Conservation (phyloP, 2,797 vertebrate genomes). For the Sphenopsis melanotis region DNA sequence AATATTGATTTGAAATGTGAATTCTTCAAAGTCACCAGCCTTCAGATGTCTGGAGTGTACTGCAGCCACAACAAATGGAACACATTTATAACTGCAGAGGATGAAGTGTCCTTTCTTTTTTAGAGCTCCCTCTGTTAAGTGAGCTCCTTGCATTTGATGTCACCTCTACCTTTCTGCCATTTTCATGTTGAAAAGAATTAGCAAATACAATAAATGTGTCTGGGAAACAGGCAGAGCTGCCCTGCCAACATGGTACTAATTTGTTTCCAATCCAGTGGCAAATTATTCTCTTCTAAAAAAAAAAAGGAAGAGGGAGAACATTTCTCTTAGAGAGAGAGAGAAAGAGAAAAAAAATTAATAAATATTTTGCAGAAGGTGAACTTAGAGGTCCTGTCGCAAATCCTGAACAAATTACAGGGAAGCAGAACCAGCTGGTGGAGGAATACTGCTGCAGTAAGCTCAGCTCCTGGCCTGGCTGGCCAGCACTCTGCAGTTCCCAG, state of each 20-base stretch:
- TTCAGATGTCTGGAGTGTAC: background rate
- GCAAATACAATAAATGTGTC: conserved; percentile 31
- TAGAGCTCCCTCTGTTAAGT: conserved; percentile 29
- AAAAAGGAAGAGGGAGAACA: conserved; percentile 1
- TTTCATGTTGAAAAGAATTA: conserved; percentile 77
- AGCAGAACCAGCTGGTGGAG: conserved; percentile 79
- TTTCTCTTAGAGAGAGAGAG: conserved; percentile 33
- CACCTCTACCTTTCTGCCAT: conserved; percentile 70
- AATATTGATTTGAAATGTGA: background rate
- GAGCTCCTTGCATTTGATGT: conserved; percentile 59
- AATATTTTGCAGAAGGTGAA: conserved; percentile 76
- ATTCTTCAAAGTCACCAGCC: background rate
- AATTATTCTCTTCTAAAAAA: conserved; percentile 69
- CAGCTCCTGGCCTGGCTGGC: conserved; percentile 11
- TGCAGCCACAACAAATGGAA: background rate
- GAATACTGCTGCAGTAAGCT: conserved; percentile 28
- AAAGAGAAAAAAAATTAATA: conserved; percentile 46
- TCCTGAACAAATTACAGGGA: conserved; percentile 78
- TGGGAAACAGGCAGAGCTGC: conserved; percentile 64
- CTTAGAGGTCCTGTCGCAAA: conserved; percentile 68
- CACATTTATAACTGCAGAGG: background rate
- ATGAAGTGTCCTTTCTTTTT: conserved; percentile 6
- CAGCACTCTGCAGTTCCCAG: conserved; percentile 34
- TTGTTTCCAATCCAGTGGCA: conserved; percentile 66
- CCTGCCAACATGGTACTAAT: conserved; percentile 62